Evolutionary conservation across 2,113 vertebrate species (phyloP), one percentile per base, ranked within the genome.

Genomic region (Neopipo cinnamomea): DNA sequence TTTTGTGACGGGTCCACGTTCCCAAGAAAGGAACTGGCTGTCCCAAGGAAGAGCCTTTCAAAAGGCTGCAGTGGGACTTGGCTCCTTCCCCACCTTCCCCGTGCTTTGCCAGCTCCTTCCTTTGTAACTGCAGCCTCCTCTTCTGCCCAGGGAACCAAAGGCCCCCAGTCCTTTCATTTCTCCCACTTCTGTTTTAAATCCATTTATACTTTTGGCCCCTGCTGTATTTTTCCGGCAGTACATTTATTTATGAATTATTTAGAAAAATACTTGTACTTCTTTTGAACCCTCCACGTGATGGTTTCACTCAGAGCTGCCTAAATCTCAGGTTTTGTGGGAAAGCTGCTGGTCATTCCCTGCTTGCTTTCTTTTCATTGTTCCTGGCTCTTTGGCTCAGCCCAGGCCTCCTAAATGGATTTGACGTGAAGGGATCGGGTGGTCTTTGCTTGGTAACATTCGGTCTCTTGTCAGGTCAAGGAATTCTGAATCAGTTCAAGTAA

Each of bases 301-400:
- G 25, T 25, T 49, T 44, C 73, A 47, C 46, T 73, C 8, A 12
- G n/a, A 61, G 31, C 73, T 77, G 46, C 55, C 11, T 30, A 31
- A 61, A 41, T 20, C 37, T 23, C 8, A 2, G 0, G 6, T 37
- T 23, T 18, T 24, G 1, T 65, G 88, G 61, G n/a, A 35, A 11
- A 75, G 67, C 71, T 91, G 49, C 88, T 78, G 53, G 35, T 61
- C 66, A 9, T 61, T 94, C 37, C 87, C 77, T 87, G 73, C 73
- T 70, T 63, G 55, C n/a, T 93, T 76, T 8, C 37, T 62, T 47
- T 25, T 12, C 31, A 10, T 49, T 85, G 25, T 73, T 70, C 37
- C 5, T 41, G 66, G 21, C 42, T 68, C 61, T 61, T 28, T 56
- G 62, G 66, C 61, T 70, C 49, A 30, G 88, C 41, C 8, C 42